phyloP scores from a whole-genome alignment of 2,888 invertebrate genomes.

The Zygogramma bicolorata region DNA sequence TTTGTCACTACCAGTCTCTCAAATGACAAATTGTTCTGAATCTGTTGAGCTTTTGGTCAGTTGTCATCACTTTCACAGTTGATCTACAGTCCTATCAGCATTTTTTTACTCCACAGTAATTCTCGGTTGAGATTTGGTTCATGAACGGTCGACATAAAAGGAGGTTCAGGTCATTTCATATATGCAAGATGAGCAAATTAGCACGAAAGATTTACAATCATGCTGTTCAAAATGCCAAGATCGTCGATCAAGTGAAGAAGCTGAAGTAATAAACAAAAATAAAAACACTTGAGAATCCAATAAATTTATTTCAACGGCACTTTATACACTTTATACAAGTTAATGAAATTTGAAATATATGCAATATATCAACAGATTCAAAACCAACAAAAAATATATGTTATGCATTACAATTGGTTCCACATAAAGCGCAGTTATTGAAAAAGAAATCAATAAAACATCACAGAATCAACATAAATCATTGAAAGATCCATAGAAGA shows the following conservation, averaged over 20 bases:
- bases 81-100: too few relatives aligned
- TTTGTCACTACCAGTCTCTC: too few relatives aligned
- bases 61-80: too few relatives aligned
- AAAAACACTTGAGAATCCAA: slow-evolving; percentile 35
- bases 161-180: neutral
- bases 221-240: neutral
- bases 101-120: too few relatives aligned
- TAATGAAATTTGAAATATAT: slow-evolving; percentile 27
- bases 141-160: too few relatives aligned
- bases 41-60: too few relatives aligned
- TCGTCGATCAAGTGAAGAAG: neutral
- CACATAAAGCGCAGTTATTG: neutral
- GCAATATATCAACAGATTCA: neutral
- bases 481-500: neutral
- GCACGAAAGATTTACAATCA: neutral
- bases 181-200: neutral
- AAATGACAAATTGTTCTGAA: too few relatives aligned
- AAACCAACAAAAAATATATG: slow-evolving; percentile 1
- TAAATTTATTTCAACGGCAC: slow-evolving; percentile 52
- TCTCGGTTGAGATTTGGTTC: too few relatives aligned
- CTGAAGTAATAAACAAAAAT: neutral
- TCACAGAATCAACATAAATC: neutral
- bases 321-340: slow-evolving; percentile 59
- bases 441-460: neutral
- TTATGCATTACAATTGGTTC: neutral